phyloP scores from a whole-genome alignment of 2,113 vertebrate genomes.

The Psammodynastes pulverulentus region DNA sequence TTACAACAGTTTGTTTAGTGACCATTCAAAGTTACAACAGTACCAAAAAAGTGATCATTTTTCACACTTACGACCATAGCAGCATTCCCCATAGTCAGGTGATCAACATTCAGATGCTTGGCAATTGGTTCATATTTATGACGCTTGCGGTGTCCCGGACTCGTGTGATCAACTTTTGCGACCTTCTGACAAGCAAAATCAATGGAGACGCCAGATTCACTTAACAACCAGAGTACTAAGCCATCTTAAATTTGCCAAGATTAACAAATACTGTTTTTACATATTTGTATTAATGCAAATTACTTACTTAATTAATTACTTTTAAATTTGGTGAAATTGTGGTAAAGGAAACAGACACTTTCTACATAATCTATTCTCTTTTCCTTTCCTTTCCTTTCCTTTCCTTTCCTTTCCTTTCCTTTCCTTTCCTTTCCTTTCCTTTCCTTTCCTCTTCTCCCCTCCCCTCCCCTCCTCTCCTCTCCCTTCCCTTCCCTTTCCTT shows the following conservation, averaged over 20 bases:
- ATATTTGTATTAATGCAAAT: background rate
- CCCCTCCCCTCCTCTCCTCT: background rate
- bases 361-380: background rate
- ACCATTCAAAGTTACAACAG: background rate
- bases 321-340: background rate
- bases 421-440: background rate
- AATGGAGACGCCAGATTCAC: background rate
- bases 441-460: no score
- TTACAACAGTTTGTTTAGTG: background rate
- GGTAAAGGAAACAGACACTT: background rate
- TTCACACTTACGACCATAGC: background rate
- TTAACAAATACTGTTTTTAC: background rate
- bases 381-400: no score
- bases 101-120: background rate
- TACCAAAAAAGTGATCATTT: background rate
- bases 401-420: no score
- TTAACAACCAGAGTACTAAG: background rate
- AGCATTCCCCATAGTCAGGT: background rate
- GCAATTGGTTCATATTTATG: background rate
- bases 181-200: background rate
- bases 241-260: background rate
- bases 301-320: background rate
- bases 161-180: background rate
- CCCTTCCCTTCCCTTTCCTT: background rate
- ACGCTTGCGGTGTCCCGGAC: background rate